phyloP scores from a whole-genome alignment of 1,140 invertebrate species.

The Drosophila murphyi region DNA sequence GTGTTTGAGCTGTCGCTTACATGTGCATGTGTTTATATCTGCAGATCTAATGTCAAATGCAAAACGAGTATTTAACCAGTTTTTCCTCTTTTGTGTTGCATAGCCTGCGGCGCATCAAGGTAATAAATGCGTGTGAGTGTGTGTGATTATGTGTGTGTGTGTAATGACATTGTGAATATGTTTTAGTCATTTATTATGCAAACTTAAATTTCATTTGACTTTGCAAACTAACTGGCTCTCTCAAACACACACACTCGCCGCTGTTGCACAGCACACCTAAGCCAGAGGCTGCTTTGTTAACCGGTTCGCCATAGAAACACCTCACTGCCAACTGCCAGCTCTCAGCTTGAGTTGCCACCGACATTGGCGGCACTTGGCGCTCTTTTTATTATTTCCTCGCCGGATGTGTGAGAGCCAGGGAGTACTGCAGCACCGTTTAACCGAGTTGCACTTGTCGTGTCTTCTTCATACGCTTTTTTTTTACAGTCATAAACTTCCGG shows the following conservation, averaged over 20 bases:
- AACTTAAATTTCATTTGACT: slow-evolving; percentile 69
- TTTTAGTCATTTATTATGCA: slow-evolving; percentile 60
- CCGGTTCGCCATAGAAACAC: slow-evolving; percentile 27
- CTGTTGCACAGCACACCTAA: no score
- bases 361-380: slow-evolving; percentile 37
- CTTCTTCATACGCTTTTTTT: slow-evolving; percentile 48
- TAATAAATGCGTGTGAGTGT: slow-evolving; percentile 45
- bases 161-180: slow-evolving; percentile 42
- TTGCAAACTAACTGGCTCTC: slow-evolving; percentile 37
- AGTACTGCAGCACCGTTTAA: slow-evolving; percentile 31
- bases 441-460: slow-evolving; percentile 35
- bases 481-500: slow-evolving; percentile 69
- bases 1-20: slow-evolving; percentile 10
- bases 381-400: slow-evolving; percentile 52
- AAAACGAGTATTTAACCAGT: slow-evolving; percentile 60
- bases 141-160: neutral
- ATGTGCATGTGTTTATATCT: slow-evolving; percentile 15
- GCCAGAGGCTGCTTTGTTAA: slow-evolving; percentile 26
- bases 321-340: slow-evolving; percentile 18
- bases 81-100: slow-evolving; percentile 46
- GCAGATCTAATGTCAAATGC: slow-evolving; percentile 45
- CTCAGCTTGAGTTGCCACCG: neutral
- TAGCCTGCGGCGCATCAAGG: slow-evolving; percentile 38
- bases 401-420: slow-evolving; percentile 34
- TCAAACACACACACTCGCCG: neutral